Evolutionary conservation across 2,113 vertebrate genomes (phyloP).

Genomic region (Ceyx melanurus): DNA sequence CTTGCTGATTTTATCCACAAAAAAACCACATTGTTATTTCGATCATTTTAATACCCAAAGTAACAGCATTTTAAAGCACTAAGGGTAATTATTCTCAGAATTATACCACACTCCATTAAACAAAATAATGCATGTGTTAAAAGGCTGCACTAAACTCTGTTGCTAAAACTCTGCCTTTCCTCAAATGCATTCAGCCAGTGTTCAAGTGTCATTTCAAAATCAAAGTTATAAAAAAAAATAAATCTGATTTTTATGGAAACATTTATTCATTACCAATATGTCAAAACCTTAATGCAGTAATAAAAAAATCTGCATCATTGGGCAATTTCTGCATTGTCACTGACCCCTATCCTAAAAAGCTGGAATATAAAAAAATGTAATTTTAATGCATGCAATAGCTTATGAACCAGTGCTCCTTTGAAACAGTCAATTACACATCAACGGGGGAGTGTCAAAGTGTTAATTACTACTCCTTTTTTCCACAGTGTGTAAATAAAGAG

Average conservation of each 20-base stretch:
- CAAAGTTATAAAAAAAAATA: constrained; percentile 69
- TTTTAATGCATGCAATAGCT: constrained; percentile 92
- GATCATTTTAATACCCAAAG: constrained; percentile 18
- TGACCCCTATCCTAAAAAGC: constrained; percentile 93
- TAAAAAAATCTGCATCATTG: constrained; percentile 93
- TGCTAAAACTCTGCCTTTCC: constrained; percentile 41
- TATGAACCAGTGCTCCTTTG: constrained; percentile 86
- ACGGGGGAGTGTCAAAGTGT: constrained; percentile 86
- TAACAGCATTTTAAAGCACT: constrained; percentile 14
- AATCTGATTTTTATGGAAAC: constrained; percentile 79
- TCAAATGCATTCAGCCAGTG: constrained; percentile 35
- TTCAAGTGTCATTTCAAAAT: constrained; percentile 71
- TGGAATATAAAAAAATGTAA: constrained; percentile 87
- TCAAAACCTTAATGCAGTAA: constrained; percentile 92
- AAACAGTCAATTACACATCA: constrained; percentile 96
- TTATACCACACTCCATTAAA: constrained; percentile 48
- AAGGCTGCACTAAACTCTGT: constrained; percentile 16
- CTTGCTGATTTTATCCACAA: background rate
- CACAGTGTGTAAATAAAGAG: constrained; percentile 94
- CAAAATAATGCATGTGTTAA: constrained; percentile 41
- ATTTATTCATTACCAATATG: constrained; percentile 95
- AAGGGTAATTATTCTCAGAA: constrained; percentile 43
- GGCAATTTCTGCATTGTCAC: constrained; percentile 87
- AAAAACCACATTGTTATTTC: background rate
- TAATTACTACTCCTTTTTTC: constrained; percentile 88